Percentiles rank a stretch among this genome's conserved stretches.
phyloP scores from a whole-genome alignment of 2,113 vertebrate species.

The Romanogobio albipinnatus region DNA sequence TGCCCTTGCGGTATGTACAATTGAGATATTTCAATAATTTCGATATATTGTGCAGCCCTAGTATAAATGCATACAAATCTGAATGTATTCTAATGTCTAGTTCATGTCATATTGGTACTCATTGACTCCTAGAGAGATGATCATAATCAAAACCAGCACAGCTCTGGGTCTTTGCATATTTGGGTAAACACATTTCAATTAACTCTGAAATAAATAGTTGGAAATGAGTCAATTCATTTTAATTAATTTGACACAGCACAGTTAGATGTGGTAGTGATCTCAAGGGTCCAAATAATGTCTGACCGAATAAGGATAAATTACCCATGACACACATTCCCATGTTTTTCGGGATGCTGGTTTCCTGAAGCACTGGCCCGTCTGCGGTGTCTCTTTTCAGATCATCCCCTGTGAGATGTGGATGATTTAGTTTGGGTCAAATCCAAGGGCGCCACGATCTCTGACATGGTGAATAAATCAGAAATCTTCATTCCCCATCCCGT shows the following conservation, averaged over 20 bases:
- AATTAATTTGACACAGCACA: not conserved
- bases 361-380: not conserved
- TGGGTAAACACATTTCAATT: not conserved
- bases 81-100: no score
- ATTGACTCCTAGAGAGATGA: not conserved
- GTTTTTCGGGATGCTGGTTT: not conserved
- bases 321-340: constrained; percentile 35
- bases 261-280: constrained; percentile 21
- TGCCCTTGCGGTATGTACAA: no score
- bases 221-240: not conserved
- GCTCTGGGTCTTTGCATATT: constrained; percentile 4
- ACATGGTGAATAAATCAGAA: constrained; percentile 53
- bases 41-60: no score
- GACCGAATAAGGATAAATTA: constrained; percentile 12
- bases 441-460: constrained; percentile 40
- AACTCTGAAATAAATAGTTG: not conserved
- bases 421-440: constrained; percentile 54
- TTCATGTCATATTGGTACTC: not conserved
- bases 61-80: no score
- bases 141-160: constrained; percentile 34
- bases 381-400: constrained; percentile 35
- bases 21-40: no score
- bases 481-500: constrained; percentile 1
- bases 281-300: constrained; percentile 1
- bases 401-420: constrained; percentile 40